Base-by-base conservation (phyloP, 2,113 vertebrate genomes). In the Grallaria varia region DNA sequence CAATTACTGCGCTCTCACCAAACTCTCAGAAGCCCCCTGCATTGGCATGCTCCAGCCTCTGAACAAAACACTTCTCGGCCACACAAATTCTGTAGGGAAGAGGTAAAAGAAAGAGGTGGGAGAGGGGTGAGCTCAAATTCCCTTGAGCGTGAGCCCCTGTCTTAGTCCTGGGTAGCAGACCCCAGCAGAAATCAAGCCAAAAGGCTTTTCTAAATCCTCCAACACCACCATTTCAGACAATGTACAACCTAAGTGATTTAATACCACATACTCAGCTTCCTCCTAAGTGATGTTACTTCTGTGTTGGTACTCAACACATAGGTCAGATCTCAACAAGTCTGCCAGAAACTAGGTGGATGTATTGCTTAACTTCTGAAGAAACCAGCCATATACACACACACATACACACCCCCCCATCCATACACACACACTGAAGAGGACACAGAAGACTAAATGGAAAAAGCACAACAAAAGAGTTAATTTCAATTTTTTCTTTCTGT, bases 71-170 rank as follows among this genome's bases (percentile, higher is more conserved):
- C 24, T 49, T 60, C 63, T 45, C 33, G 75, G 75, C 23, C 49
- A 30, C 10, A 4, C 18, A 84, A 60, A 76, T 87, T 76, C 30
- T 33, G 5, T 6, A 56, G 27, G 21, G 69, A 60, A 42, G 33
- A 87, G 39, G 23, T 42, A 84, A 63, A 64, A 40, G 24, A 73
- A 76, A 88, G 64, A 52, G 40, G 53, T 16, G 27, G 30, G 24
- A 66, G 19, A 10, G 25, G 16, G 5, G 4, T 45, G 42, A 89
- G 39, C 37, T 74, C 40, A 80, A 44, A 73, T 28, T 17, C 3
- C 3, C 19, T 9, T 2, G 1, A 56, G 11, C 15, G 6, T 11
- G 10, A 47, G 9, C 33, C 13, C 27, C 35, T n/a, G 9, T 27
- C 33, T 76, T 16, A 47, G 20, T 66, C 25, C 39, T 50, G 31